Conservation (phyloP, 1,140 invertebrate species). For the Pseudomyrmex gracilis region DNA sequence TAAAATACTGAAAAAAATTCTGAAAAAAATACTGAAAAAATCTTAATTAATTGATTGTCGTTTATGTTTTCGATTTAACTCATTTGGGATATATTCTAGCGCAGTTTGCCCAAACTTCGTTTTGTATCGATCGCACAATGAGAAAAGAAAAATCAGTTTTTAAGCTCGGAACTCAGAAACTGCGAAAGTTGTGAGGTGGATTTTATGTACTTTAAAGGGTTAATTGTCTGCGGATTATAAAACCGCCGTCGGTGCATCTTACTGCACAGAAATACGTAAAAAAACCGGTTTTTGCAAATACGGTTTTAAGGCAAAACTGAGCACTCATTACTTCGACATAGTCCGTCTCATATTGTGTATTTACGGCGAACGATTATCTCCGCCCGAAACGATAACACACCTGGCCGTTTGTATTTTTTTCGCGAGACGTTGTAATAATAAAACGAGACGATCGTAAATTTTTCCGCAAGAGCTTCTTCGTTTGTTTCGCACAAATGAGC, state of each 20-base stretch:
- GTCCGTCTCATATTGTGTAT: constrained; percentile 20
- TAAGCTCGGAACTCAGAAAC: too few relatives aligned
- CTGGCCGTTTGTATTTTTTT: constrained; percentile 4
- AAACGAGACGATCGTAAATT: constrained; percentile 19
- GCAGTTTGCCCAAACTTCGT: too few relatives aligned
- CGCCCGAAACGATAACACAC: constrained; percentile 7
- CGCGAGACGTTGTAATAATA: constrained; percentile 24
- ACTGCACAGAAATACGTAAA: neutral
- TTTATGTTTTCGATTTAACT: too few relatives aligned
- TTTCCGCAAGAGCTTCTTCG: neutral
- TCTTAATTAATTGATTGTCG: too few relatives aligned
- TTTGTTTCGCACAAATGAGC: neutral
- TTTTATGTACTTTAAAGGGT: neutral
- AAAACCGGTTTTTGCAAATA: constrained; percentile 48
- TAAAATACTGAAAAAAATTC: too few relatives aligned
- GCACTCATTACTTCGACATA: constrained; percentile 27
- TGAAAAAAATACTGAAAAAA: too few relatives aligned
- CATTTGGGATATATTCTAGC: too few relatives aligned
- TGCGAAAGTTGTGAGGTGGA: too few relatives aligned
- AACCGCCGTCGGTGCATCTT: neutral
- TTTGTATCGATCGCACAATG: too few relatives aligned
- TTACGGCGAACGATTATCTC: constrained; percentile 34
- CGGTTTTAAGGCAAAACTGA: constrained; percentile 25
- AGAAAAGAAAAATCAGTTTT: too few relatives aligned
- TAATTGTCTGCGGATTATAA: constrained; percentile 17